Percentiles rank a stretch among this genome's conserved stretches.
Evolutionary conservation across 2,113 vertebrate species (phyloP).

Genomic region (Sphaerodactylus townsendi): DNA sequence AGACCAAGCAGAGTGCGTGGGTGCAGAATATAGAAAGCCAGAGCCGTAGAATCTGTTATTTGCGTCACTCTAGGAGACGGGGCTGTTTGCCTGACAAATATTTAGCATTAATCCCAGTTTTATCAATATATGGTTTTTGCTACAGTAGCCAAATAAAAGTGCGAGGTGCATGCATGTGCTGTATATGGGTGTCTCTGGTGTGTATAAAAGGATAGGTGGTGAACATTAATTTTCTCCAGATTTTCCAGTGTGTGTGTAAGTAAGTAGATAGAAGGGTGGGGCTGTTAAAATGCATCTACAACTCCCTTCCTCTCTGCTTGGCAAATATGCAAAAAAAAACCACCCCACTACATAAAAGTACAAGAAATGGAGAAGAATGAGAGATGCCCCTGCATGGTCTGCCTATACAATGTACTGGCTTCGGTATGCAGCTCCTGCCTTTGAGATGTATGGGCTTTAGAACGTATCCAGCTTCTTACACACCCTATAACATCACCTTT

Average conservation of each 20-base stretch:
- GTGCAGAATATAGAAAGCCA: constrained; percentile 81
- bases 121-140: constrained; percentile 73
- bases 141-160: constrained; percentile 70
- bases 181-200: constrained; percentile 28
- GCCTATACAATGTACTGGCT: constrained; percentile 33
- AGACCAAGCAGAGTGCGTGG: constrained; percentile 87
- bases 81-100: constrained; percentile 82
- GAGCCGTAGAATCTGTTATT: constrained; percentile 80
- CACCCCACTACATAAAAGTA: background rate
- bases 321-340: constrained; percentile 37
- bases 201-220: constrained; percentile 4
- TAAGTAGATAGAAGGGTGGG: constrained; percentile 27
- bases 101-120: constrained; percentile 79
- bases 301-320: constrained; percentile 32
- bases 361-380: background rate
- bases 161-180: constrained; percentile 48
- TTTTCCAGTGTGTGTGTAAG: background rate
- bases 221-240: background rate
- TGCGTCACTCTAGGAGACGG: constrained; percentile 79
- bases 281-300: constrained; percentile 39
- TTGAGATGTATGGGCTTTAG: constrained; percentile 33
- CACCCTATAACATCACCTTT: background rate
- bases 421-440: constrained; percentile 34
- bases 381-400: constrained; percentile 27
- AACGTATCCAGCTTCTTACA: constrained; percentile 37